Base-by-base conservation (phyloP, 2,797 vertebrate genomes). In the Tiaroga cobitis region DNA sequence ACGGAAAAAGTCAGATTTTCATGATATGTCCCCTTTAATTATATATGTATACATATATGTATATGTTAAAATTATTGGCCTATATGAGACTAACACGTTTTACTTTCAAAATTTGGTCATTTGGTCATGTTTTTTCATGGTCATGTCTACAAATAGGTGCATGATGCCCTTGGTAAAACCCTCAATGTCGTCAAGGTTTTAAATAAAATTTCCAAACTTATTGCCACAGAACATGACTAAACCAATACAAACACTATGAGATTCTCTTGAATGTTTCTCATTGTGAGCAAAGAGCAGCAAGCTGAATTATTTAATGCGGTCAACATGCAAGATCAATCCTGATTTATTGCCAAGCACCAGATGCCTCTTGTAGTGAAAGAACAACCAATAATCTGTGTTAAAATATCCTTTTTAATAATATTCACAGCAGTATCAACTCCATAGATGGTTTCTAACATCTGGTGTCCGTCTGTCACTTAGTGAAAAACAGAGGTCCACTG, bases 261-360 rank as follows among this genome's bases (percentile, higher is more conserved):
- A 80, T 89, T 91, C 89, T 87, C 81, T 83, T 85, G 90, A 87
- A 87, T 92, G 88, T 89, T 51, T 85, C 89, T 86, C 86, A 83
- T 29, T 59, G 49, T 32, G 39, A 46, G n/a, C 7, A 68, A 87
- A 49, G 39, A 54, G 37, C 32, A 10, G 19, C 80, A 80, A 85
- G 24, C 11, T 51, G n/a, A 72, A 80, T 67, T 39, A 77, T 65
- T 72, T n/a, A 51, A 59, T 75, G 49, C 8, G 11, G 32, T 81
- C 54, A 73, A 65, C 24, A 51, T 43, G 78, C 49, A 77, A 85
- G 39, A 46, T n/a, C 16, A 32, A 67, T 26, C 41, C 21, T 37
- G 9, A 15, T 61, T 37, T 24, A 41, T 41, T 41, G 34, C 75
- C 41, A 67, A 81, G 19, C 32, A 81, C 49, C 37, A 56, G 67